Evolutionary conservation across 2,888 invertebrate species (phyloP).

Genomic region (Drosophila neonasuta): DNA sequence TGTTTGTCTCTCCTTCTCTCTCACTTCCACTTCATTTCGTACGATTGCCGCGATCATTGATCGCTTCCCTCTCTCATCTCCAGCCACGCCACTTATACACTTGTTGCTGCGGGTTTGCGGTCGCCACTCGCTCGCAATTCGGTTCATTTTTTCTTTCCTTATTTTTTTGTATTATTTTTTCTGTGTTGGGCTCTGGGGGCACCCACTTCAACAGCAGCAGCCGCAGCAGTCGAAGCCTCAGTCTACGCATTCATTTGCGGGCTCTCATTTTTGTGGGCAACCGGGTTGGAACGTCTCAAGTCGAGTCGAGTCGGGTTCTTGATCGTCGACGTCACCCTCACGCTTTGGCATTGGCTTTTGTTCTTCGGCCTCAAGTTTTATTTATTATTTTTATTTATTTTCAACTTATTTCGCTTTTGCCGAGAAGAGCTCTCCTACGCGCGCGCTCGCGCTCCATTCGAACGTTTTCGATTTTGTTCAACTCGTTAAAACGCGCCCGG

Average conservation of each 20-base stretch:
- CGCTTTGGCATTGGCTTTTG: constrained; percentile 55
- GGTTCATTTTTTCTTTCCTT: constrained; percentile 62
- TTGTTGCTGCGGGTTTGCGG: constrained; percentile 81
- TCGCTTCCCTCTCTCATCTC: constrained; percentile 42
- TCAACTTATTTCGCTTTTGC: constrained; percentile 65
- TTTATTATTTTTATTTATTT: constrained; percentile 74
- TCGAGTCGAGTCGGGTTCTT: constrained; percentile 14
- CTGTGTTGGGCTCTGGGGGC: constrained; percentile 46
- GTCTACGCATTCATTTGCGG: constrained; percentile 79
- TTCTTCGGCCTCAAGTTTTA: constrained; percentile 63
- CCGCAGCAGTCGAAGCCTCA: constrained; percentile 16
- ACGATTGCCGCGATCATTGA: constrained; percentile 81
- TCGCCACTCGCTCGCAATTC: constrained; percentile 69
- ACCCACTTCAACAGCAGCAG: constrained; percentile 43
- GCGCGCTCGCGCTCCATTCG: constrained; percentile 39
- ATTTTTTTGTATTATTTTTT: constrained; percentile 10
- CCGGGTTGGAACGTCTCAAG: not conserved
- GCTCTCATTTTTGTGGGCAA: constrained; percentile 73
- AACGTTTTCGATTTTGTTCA: constrained; percentile 72
- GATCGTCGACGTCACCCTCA: constrained; percentile 67
- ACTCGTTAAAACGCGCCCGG: constrained; percentile 80
- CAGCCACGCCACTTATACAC: constrained; percentile 79
- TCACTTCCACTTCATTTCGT: constrained; percentile 49
- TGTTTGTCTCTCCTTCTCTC: constrained; percentile 13
- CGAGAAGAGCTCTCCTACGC: constrained; percentile 47